These are phyloP conservation scores for Mormyrus hasselquistii DNA, from an alignment of 2,797 vertebrate genomes.

Conservation along the genomic window DNA sequence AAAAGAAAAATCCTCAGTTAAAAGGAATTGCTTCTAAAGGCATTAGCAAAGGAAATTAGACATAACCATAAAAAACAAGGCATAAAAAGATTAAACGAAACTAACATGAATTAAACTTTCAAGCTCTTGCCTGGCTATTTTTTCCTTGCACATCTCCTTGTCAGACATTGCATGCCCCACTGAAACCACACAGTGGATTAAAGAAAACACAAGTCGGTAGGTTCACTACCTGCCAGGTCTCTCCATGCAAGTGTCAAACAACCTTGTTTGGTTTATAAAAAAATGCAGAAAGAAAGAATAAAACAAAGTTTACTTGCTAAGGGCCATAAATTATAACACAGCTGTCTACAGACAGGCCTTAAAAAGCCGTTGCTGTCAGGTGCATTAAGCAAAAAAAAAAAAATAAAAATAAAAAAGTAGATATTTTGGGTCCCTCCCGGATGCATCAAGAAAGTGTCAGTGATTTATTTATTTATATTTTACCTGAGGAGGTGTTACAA, in stretches of 20 bases:
- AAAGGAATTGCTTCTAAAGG: slow-evolving; percentile 21
- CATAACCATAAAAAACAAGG: slow-evolving; percentile 9
- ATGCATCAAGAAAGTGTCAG: slow-evolving; percentile 63
- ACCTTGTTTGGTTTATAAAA: slow-evolving; percentile 26
- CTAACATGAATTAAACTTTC: slow-evolving; percentile 25
- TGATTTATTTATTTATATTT: slow-evolving; percentile 63
- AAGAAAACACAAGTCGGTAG: slow-evolving; percentile 17
- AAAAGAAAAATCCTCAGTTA: slow-evolving; percentile 14
- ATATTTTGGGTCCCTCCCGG: slow-evolving; percentile 49
- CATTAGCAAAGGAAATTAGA: slow-evolving; percentile 5
- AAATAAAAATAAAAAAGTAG: slow-evolving; percentile 33
- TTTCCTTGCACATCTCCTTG: slow-evolving; percentile 1
- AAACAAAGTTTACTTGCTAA: slow-evolving; percentile 38
- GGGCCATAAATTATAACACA: slow-evolving; percentile 49
- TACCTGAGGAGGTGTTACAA: slow-evolving; percentile 94
- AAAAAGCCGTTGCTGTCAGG: slow-evolving; percentile 40
- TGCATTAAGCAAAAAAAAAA: slow-evolving; percentile 36
- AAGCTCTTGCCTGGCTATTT: slow-evolving; percentile 29
- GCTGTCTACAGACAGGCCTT: slow-evolving; percentile 42
- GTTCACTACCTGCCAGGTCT: slow-evolving; percentile 40
- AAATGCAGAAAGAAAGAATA: slow-evolving; percentile 33
- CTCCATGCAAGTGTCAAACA: slow-evolving; percentile 39
- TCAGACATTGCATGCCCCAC: slow-evolving; percentile 41
- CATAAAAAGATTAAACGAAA: background rate
- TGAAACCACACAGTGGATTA: slow-evolving; percentile 34